These are phyloP conservation scores for Avahi laniger DNA, from an alignment of 2,797 vertebrate genomes.

Conservation along the genomic window DNA sequence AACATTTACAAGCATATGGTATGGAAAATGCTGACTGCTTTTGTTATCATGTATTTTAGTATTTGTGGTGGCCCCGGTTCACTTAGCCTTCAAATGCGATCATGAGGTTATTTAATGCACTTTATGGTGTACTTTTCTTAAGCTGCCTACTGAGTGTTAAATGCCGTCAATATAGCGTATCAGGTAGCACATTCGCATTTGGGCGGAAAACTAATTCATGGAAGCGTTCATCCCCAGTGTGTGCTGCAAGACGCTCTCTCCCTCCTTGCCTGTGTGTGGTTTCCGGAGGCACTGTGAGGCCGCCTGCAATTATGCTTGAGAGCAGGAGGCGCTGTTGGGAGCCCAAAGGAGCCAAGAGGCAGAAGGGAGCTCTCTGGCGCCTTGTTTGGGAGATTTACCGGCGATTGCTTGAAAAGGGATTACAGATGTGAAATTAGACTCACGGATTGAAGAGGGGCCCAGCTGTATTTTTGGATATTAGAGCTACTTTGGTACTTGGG, in stretches of 20 bases:
- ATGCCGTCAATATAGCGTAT: constrained; percentile 1
- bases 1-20: constrained; percentile 88
- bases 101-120: constrained; percentile 81
- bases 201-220: constrained; percentile 38
- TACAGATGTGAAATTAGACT: constrained; percentile 67
- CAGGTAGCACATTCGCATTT: background rate
- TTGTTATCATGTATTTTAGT: constrained; percentile 84
- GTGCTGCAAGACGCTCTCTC: constrained; percentile 36
- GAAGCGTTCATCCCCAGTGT: background rate
- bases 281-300: constrained; percentile 16
- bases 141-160: constrained; percentile 69
- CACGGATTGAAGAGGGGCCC: background rate
- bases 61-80: constrained; percentile 81
- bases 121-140: constrained; percentile 66
- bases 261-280: background rate
- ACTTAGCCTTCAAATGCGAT: constrained; percentile 81
- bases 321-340: background rate
- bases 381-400: constrained; percentile 41
- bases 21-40: constrained; percentile 89
- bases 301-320: background rate
- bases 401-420: constrained; percentile 36
- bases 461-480: constrained; percentile 59
- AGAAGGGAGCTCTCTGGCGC: background rate
- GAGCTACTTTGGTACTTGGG: constrained; percentile 31
- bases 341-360: background rate